Conservation (phyloP, 1,140 invertebrate genomes). For the Colletes gigas region DNA sequence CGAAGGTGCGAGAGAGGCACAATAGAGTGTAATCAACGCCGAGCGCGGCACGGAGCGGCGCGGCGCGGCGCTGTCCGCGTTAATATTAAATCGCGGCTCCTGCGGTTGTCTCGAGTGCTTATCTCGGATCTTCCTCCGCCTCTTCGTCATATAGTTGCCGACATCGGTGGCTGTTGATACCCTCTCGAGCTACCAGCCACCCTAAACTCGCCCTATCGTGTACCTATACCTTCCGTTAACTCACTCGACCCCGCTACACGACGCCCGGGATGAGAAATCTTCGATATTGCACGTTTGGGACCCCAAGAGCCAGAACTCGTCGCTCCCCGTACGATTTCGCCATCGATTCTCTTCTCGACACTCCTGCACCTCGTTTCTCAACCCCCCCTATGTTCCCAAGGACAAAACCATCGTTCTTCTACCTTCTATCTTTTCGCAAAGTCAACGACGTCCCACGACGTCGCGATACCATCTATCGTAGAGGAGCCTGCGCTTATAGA, state of each 20-base stretch:
- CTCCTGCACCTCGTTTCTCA: conserved; percentile 4
- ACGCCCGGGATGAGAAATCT: conserved; percentile 48
- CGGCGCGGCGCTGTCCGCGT: conserved; percentile 59
- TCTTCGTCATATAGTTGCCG: conserved; percentile 56
- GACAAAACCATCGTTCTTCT: neutral
- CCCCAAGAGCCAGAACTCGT: conserved; percentile 11
- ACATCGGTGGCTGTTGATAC: conserved; percentile 46
- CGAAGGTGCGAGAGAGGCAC: conserved; percentile 74
- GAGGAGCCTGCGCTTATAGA: conserved; percentile 29
- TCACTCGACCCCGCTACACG: neutral
- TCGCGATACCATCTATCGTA: conserved; percentile 47
- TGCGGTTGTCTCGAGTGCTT: conserved; percentile 73
- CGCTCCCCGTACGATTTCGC: conserved; percentile 41
- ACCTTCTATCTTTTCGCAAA: neutral
- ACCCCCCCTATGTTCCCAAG: neutral
- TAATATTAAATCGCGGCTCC: conserved; percentile 76
- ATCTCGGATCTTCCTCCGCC: conserved; percentile 65
- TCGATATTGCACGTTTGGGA: conserved; percentile 52
- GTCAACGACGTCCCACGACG: conserved; percentile 2
- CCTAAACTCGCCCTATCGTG: conserved; percentile 40
- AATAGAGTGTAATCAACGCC: conserved; percentile 77
- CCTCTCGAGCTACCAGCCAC: conserved; percentile 21
- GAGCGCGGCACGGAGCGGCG: conserved; percentile 4
- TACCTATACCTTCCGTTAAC: neutral
- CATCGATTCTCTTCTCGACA: conserved; percentile 15